Evolutionary conservation across 2,888 invertebrate species (phyloP).

Genomic region (Chymomyza fuscimana): DNA sequence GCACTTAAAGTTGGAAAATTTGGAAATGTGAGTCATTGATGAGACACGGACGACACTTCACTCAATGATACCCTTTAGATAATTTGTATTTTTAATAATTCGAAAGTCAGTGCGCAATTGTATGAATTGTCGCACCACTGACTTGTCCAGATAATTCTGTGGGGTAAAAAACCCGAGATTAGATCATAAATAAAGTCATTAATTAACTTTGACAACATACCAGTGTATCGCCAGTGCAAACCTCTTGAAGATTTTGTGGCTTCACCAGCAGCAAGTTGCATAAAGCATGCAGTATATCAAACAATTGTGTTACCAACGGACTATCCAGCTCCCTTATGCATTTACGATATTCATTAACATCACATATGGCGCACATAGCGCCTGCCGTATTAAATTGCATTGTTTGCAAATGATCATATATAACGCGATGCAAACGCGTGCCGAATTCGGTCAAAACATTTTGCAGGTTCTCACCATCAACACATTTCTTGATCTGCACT

Average conservation of each 20-base stretch:
- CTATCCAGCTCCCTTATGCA: slow-evolving; percentile 88
- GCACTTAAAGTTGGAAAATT: slow-evolving; percentile 31
- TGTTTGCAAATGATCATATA: slow-evolving; percentile 96
- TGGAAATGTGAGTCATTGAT: slow-evolving; percentile 57
- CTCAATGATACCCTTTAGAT: slow-evolving; percentile 82
- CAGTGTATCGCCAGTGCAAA: slow-evolving; percentile 95
- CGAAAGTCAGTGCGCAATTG: slow-evolving; percentile 97
- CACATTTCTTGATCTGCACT: slow-evolving; percentile 87
- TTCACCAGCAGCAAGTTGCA: slow-evolving; percentile 97
- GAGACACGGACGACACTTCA: slow-evolving; percentile 38
- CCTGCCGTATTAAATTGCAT: slow-evolving; percentile 97
- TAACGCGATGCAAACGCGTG: slow-evolving; percentile 93
- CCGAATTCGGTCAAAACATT: slow-evolving; percentile 94
- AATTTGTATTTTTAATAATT: slow-evolving; percentile 86
- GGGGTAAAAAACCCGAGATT: slow-evolving; percentile 51
- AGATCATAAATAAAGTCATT: neutral
- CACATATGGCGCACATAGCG: slow-evolving; percentile 98
- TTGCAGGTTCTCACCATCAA: slow-evolving; percentile 96
- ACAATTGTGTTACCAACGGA: slow-evolving; percentile 90
- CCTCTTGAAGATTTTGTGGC: slow-evolving; percentile 97
- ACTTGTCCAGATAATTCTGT: slow-evolving; percentile 93
- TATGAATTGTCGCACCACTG: slow-evolving; percentile 94
- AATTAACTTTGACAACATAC: slow-evolving; percentile 81
- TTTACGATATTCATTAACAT: slow-evolving; percentile 97
- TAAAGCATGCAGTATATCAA: slow-evolving; percentile 96